Evolutionary conservation across 1,140 invertebrate genomes (phyloP).

Genomic region (Asobara japonica): DNA sequence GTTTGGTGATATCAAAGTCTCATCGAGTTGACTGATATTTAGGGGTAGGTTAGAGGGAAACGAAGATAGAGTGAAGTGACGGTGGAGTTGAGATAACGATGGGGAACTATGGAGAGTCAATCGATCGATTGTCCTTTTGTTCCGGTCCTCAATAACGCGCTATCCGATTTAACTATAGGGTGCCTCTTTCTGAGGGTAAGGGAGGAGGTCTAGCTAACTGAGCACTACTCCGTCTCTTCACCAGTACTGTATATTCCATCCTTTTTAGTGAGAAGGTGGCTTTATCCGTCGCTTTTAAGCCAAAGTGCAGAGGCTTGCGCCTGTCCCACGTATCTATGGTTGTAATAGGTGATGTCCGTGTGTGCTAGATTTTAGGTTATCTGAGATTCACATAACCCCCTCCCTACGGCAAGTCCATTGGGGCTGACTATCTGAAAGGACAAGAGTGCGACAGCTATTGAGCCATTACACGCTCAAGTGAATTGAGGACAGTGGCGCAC

Average conservation of each 20-base stretch:
- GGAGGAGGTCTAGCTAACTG: constrained; percentile 16
- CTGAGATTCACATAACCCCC: neutral
- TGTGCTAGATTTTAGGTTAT: neutral
- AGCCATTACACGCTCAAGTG: constrained; percentile 63
- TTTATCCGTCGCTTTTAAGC: constrained; percentile 54
- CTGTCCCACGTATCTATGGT: neutral
- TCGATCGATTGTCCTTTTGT: constrained; percentile 64
- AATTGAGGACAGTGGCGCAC: constrained; percentile 49
- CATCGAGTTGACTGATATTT: constrained; percentile 35
- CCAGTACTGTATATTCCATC: constrained; percentile 1
- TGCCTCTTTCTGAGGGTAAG: constrained; percentile 16
- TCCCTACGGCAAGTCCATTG: neutral
- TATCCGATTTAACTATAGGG: constrained; percentile 60
- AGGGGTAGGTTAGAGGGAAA: constrained; percentile 36
- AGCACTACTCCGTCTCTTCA: neutral
- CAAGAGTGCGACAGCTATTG: constrained; percentile 52
- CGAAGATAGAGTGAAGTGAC: constrained; percentile 49
- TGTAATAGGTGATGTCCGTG: neutral
- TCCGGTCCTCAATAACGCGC: constrained; percentile 38
- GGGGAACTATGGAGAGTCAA: constrained; percentile 43
- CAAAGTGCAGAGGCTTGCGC: constrained; percentile 40
- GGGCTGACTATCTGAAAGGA: constrained; percentile 42
- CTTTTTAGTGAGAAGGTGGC: constrained; percentile 42
- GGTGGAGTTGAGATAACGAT: constrained; percentile 59
- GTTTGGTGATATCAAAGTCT: constrained; percentile 17